A percentile compares a stretch with the other conserved stretches of the same genome.
Conservation (phyloP, 2,113 vertebrate genomes). For the Platysternon megacephalum region DNA sequence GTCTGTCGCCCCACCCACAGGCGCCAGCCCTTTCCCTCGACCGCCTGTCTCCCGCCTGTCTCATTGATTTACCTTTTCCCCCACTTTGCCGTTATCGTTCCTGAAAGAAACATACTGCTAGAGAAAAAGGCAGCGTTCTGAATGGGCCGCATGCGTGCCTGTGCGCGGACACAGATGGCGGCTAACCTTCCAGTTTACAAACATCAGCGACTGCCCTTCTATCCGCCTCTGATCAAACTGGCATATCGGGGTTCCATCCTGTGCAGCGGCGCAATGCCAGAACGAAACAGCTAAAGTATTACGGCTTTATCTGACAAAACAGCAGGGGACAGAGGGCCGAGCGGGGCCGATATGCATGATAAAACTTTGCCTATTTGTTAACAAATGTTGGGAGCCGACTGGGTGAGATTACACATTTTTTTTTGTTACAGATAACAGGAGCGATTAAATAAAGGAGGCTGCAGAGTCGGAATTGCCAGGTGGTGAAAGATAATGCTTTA, state of each 20-base stretch:
- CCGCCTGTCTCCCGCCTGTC: neutral
- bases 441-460: neutral
- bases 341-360: neutral
- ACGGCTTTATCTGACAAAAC: neutral
- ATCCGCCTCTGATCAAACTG: neutral
- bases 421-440: neutral
- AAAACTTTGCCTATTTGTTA: slow-evolving; percentile 9
- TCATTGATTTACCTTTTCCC: neutral
- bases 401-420: neutral
- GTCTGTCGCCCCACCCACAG: neutral
- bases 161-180: neutral
- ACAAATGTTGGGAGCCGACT: neutral
- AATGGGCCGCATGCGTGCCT: neutral
- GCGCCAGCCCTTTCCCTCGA: neutral
- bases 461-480: neutral
- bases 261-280: neutral
- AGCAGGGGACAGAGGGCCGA: neutral
- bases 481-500: neutral
- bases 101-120: neutral
- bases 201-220: neutral
- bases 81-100: neutral
- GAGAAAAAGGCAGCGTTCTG: neutral
- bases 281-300: neutral
- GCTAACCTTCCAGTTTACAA: neutral
- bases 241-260: neutral